Evolutionary conservation across 2,888 invertebrate species (phyloP), one percentile per base, ranked within the genome.

Genomic region (Tubulanus polymorphus): DNA sequence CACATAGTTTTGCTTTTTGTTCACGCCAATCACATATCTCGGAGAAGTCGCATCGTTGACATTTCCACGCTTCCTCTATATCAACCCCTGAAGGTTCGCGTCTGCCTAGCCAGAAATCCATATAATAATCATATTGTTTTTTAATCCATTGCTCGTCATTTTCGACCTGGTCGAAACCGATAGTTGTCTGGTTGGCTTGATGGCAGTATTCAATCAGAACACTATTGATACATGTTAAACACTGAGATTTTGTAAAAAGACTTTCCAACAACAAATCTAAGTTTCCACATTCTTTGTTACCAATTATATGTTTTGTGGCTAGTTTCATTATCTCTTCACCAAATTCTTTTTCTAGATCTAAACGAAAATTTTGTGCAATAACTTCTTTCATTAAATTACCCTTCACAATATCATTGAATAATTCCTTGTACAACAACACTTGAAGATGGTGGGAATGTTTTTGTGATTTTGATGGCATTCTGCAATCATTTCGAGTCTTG

Each of bases 11-110:
- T 3, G 69, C 63, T 57, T 72, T 73, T 28, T 51, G 59, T 35
- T 63, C 41, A 47, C 74, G 63, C 76, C 76, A 76, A 45, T 69
- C 71, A 66, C 76, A 76, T 6, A 71, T 48, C 20, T 67, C 64
- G 12, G 65, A 60, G 63, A 68, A 74, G 53, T 71, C 72, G 66
- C 76, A 76, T 20, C 54, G 57, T 47, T 66, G 65, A 63, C 75
- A 75, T 49, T 75, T 75, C 69, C 70, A 75, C 0, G 75, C 73
- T n/a, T 76, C 76, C 58, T 76, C 76, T 32, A 76, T 70, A 20
- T 74, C 76, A 8, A 76, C 75, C 2, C 76, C 76, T 35, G 25
- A 29, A 3, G 62, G 60, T 25, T 63, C 58, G 23, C 75, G 63
- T 26, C 62, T 49, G 10, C 72, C 73, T 46, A 60, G 56, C 75